These are phyloP conservation scores for Rhaphigaster nebulosa DNA, from an alignment of 2,888 invertebrate genomes.

Conservation along the genomic window DNA sequence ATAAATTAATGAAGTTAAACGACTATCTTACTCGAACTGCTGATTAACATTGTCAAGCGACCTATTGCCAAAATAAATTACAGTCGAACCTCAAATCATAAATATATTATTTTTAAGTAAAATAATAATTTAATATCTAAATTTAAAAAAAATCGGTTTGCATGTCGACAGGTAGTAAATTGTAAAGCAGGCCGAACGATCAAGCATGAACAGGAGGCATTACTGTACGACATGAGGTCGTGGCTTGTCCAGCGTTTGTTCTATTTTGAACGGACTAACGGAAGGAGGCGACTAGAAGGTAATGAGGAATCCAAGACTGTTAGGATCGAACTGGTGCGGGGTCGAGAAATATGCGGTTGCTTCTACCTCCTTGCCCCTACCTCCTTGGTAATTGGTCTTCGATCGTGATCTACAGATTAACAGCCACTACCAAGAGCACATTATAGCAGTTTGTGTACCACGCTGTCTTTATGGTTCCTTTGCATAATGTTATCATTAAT, in stretches of 20 bases:
- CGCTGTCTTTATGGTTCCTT: background rate
- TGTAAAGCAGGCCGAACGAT: background rate
- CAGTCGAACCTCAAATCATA: too few species aligned
- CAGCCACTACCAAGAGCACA: background rate
- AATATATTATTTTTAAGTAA: too few species aligned
- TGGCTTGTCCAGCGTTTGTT: background rate
- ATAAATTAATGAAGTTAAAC: too few species aligned
- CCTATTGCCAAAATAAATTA: too few species aligned
- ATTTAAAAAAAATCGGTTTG: background rate
- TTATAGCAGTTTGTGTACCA: background rate
- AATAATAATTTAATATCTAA: background rate
- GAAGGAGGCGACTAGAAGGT: background rate
- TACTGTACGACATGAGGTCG: background rate
- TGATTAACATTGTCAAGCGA: too few species aligned
- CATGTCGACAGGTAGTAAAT: background rate
- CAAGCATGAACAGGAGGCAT: background rate
- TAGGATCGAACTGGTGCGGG: background rate
- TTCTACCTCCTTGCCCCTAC: background rate
- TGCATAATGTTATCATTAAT: background rate
- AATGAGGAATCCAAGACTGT: background rate
- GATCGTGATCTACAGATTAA: constrained; percentile 37
- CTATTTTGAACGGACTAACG: background rate
- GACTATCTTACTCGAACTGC: too few species aligned
- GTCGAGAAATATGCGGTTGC: constrained; percentile 9
- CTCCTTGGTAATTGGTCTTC: background rate